Evolutionary conservation across 2,797 vertebrate genomes (phyloP), one percentile per base, ranked within the genome.

Genomic region (Brachyalestes nurse): DNA sequence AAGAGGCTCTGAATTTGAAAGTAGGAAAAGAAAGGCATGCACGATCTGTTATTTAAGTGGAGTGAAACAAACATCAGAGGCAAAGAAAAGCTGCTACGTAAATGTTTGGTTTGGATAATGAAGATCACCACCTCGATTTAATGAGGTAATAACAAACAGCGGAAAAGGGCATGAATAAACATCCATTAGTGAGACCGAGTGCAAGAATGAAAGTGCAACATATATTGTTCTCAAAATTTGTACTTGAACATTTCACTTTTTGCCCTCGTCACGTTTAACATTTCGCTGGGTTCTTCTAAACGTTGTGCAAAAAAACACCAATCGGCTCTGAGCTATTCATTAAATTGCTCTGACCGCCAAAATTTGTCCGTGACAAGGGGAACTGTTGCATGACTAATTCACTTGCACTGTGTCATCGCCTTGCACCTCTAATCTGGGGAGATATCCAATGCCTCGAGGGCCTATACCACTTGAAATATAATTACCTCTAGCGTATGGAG

Each of bases 31-130:
- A 23, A n/a, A 74, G 69, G 57, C 51, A 10, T 2, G 61, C 38
- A 62, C 12, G 58, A 79, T 81, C 58, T 72, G 66, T 77, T 81
- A 47, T 75, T 75, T 53, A 70, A 62, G 47, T 80, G 40, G 28
- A 75, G 55, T 40, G 10, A 82, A 66, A 12, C 12, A 58, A 73
- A 83, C 25, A 79, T 75, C 23, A 66, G 55, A 76, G 62, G 2
- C 38, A 64, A 47, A n/a, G 21, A 25, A 66, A 72, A 75, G n/a
- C 51, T 64, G 66, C 61, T 64, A 23, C 42, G 21, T 69, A 79
- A 80, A 79, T 82, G 53, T 82, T 78, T 75, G n/a, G 34, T 45
- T n/a, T 55, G 28, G n/a, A 38, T 73, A 75, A 80, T 77, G 58
- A 77, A 74, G 58, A 64, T 42, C 38, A 25, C 72, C 49, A 47